A percentile compares a stretch with the other conserved stretches of the same genome.
These are phyloP conservation scores for Scarus forsteni DNA, from an alignment of 2,797 vertebrate species.

Conservation along the genomic window DNA sequence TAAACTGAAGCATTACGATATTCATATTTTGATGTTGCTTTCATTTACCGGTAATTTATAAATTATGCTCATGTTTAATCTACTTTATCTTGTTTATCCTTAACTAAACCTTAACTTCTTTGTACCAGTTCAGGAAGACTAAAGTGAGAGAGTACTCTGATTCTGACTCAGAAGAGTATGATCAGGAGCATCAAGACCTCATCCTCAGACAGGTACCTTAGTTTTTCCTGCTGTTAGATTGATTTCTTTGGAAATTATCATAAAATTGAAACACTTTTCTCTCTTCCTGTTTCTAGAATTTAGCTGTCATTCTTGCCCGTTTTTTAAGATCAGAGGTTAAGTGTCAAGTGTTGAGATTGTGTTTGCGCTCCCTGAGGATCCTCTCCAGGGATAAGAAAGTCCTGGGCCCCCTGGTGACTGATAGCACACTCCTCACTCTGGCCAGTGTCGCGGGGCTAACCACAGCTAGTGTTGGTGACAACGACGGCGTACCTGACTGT, in stretches of 20 bases:
- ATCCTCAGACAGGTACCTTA: conserved; percentile 79
- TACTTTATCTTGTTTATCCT: neutral
- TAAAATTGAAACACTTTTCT: neutral
- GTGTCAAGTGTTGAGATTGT: conserved; percentile 69
- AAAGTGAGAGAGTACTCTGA: conserved; percentile 79
- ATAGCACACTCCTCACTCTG: conserved; percentile 74
- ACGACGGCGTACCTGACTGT: conserved; percentile 51
- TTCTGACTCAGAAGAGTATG: conserved; percentile 80
- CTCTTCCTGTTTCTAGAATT: conserved; percentile 66
- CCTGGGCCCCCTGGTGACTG: conserved; percentile 80
- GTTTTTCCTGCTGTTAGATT: neutral
- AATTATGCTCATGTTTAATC: neutral
- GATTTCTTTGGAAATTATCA: neutral
- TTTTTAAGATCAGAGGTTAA: conserved; percentile 74
- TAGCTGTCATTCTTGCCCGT: conserved; percentile 79
- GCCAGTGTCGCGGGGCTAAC: conserved; percentile 77
- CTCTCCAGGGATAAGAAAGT: conserved; percentile 85
- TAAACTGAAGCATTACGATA: too few species aligned
- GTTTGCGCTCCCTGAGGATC: conserved; percentile 81
- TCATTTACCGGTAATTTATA: neutral
- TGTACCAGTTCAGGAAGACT: conserved; percentile 81
- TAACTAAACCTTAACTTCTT: conserved; percentile 4
- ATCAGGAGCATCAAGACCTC: conserved; percentile 71
- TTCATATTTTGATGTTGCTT: neutral
- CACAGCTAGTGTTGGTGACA: conserved; percentile 25